phyloP scores from a whole-genome alignment of 2,888 invertebrate species.

The Limnephilus auricula region DNA sequence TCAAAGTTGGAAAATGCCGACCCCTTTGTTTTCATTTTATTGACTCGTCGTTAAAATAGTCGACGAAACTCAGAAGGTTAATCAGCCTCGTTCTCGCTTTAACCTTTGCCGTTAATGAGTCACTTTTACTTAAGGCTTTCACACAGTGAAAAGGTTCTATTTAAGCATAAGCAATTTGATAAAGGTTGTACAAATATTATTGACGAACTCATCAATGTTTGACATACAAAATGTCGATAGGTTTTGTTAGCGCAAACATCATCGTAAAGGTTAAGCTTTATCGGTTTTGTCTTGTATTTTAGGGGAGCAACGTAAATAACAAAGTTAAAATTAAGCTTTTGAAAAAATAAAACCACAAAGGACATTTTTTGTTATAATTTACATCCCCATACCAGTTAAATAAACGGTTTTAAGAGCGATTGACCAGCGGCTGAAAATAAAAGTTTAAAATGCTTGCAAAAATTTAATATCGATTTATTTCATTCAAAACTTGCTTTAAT shows the following conservation, averaged over 20 bases:
- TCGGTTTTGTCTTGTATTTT: background rate
- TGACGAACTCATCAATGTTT: background rate
- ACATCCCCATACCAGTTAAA: too few species aligned
- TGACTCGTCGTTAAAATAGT: constrained; percentile 2
- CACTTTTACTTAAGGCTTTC: constrained; percentile 6
- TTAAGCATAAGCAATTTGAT: background rate
- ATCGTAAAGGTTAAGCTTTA: background rate
- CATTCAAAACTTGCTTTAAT: too few species aligned
- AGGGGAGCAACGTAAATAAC: background rate
- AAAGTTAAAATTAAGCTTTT: background rate
- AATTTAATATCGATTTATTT: too few species aligned
- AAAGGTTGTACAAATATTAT: background rate
- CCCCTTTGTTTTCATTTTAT: background rate
- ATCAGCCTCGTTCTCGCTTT: background rate
- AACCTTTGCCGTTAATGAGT: background rate
- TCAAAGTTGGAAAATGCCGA: background rate
- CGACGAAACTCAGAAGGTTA: background rate
- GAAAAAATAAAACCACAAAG: too few species aligned
- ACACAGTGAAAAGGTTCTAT: background rate
- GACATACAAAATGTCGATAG: background rate
- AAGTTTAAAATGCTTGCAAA: too few species aligned
- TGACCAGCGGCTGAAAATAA: too few species aligned
- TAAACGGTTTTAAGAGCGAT: too few species aligned
- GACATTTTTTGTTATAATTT: too few species aligned
- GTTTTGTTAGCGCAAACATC: background rate